Base-by-base conservation (phyloP, 2,113 vertebrate genomes). In the Hippocampus comes region DNA sequence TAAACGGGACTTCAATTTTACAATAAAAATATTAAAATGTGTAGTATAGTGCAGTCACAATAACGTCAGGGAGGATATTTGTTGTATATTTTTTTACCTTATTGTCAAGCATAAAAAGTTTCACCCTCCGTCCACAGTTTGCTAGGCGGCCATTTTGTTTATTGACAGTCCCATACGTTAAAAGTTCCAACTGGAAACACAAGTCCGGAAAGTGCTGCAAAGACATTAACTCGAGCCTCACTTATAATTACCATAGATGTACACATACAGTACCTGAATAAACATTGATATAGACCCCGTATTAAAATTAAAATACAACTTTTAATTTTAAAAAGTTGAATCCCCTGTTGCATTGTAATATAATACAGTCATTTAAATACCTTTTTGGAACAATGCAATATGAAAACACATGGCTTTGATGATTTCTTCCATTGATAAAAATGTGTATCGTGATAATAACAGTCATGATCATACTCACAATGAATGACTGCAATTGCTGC, bases 91-190 rank as follows among this genome's bases (percentile, higher is more conserved):
- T 14, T 34, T 67, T 77, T 82, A 80, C 80, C 75, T 71, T 55
- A 34, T 17, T 27, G 23, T 46, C 12, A 48, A 66, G 43, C 5
- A 8, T 2, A 64, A 41, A 21, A 48, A 15, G 61, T 3, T 66
- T 57, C 60, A 68, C 61, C 69, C 67, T 80, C 27, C 73, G 78
- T 72, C 43, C 1, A 38, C 5, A 12, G 5, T 57, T 48, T 0
- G 49, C 27, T 71, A 30, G 21, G 46, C 11, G 80, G 82, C 78
- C 88, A 90, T 91, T 1, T 84, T 87, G 1, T 48, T 86, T 90
- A 87, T 91, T 91, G 64, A 90, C 41, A 84, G 86, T 89, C 84
- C 88, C n/a, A 46, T 12, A 3, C 0, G 0, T 60, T 63, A 75
- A 82, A 63, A 1, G 21, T 1, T 83, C 85, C 89, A 87, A 48